Evolutionary conservation across 2,888 invertebrate species (phyloP).

Genomic region (Dione juno): DNA sequence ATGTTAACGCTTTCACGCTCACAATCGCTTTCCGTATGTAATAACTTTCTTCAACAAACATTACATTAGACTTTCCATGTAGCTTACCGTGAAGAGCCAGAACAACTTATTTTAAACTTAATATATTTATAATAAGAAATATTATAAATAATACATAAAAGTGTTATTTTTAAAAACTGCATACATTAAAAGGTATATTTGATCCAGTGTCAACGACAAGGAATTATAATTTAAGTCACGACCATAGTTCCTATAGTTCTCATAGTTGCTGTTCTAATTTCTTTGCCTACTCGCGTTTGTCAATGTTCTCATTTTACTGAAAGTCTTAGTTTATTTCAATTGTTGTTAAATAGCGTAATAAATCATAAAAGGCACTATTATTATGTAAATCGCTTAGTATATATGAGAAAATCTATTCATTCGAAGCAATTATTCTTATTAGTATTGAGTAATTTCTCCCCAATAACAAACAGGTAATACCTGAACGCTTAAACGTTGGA

Average conservation of each 20-base stretch:
- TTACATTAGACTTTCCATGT: constrained; percentile 4
- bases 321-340: too few relatives aligned
- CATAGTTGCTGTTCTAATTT: not conserved
- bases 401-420: not conserved
- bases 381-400: not conserved
- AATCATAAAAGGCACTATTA: not conserved
- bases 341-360: not conserved
- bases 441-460: constrained; percentile 2
- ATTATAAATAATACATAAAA: not conserved
- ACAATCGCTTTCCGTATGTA: constrained; percentile 21
- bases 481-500: constrained; percentile 6
- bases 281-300: not conserved
- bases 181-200: too few relatives aligned
- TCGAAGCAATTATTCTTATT: not conserved
- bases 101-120: not conserved
- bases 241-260: too few relatives aligned
- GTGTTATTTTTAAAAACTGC: too few relatives aligned
- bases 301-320: not conserved
- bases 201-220: too few relatives aligned
- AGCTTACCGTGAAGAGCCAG: not conserved
- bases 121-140: not conserved
- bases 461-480: constrained; percentile 22
- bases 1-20: constrained; percentile 24
- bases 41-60: constrained; percentile 23
- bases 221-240: too few relatives aligned